These are phyloP conservation scores for Centropus unirufus DNA, from an alignment of 2,113 vertebrate species.

Conservation along the genomic window DNA sequence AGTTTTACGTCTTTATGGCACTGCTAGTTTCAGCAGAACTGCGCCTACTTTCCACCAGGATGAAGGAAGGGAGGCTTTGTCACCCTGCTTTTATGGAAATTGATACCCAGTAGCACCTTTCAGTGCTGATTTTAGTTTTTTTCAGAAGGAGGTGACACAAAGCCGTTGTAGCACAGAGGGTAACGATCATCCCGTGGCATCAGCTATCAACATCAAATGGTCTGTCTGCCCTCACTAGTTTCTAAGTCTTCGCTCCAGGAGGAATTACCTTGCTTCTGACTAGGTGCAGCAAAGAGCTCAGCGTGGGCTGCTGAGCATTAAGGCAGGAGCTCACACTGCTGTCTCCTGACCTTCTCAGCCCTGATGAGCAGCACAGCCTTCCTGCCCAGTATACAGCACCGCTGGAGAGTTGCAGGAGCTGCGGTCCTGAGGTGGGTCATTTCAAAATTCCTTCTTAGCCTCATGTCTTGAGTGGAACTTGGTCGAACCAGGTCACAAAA, in stretches of 20 bases:
- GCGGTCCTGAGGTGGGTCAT: not conserved
- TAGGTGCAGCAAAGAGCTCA: not conserved
- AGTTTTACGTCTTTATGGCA: not conserved
- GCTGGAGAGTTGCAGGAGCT: not conserved
- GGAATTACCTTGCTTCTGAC: slow-evolving; percentile 6
- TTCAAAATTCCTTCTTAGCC: slow-evolving; percentile 27
- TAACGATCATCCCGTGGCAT: slow-evolving; percentile 5
- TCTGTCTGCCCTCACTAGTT: not conserved
- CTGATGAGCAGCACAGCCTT: not conserved
- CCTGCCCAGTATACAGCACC: not conserved
- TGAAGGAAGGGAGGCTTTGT: not conserved
- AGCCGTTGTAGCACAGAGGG: not conserved
- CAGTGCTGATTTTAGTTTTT: not conserved
- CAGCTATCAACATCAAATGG: not conserved
- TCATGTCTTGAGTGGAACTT: not conserved
- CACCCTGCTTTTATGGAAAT: not conserved
- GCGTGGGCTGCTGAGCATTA: not conserved
- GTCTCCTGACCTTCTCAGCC: not conserved
- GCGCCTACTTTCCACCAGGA: not conserved
- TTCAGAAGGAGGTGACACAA: not conserved
- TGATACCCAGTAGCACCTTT: not conserved
- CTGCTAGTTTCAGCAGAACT: not conserved
- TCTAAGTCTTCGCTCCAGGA: slow-evolving; percentile 20
- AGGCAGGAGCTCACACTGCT: not conserved
- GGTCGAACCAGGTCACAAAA: not conserved